Percentiles rank a stretch among this genome's conserved stretches.
Conservation (phyloP, 2,888 invertebrate species). For the Trachelus iudaicus region DNA sequence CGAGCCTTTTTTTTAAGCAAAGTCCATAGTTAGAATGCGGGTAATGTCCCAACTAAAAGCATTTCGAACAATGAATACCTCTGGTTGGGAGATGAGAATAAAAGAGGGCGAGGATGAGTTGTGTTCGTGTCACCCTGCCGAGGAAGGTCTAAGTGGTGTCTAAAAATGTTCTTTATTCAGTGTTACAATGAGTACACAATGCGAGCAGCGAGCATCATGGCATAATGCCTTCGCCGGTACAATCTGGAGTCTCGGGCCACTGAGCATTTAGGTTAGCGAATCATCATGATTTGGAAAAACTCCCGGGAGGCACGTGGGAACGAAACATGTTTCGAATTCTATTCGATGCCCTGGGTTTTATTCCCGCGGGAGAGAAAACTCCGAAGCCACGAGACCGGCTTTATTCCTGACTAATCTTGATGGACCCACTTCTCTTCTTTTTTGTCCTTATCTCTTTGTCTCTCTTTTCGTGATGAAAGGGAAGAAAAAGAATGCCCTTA, state of each 20-base stretch:
- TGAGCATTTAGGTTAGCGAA: slow-evolving; percentile 53
- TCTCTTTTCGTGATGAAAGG: background rate
- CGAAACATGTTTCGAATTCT: slow-evolving; percentile 47
- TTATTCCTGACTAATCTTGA: background rate
- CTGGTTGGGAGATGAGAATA: slow-evolving; percentile 21
- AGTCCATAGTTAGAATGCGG: slow-evolving; percentile 31
- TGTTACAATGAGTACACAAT: slow-evolving; percentile 54
- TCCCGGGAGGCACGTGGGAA: slow-evolving; percentile 49
- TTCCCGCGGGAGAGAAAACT: slow-evolving; percentile 1
- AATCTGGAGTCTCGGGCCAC: slow-evolving; percentile 42
- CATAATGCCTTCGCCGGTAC: slow-evolving; percentile 37
- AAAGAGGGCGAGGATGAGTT: slow-evolving; percentile 42
- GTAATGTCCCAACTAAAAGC: slow-evolving; percentile 46
- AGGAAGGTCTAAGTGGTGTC: slow-evolving; percentile 50
- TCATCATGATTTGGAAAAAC: slow-evolving; percentile 58
- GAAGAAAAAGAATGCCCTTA: background rate
- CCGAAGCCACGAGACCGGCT: background rate
- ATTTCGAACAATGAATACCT: slow-evolving; percentile 39
- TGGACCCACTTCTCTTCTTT: background rate
- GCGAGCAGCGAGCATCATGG: slow-evolving; percentile 23
- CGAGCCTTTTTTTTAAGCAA: background rate
- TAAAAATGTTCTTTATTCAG: slow-evolving; percentile 56
- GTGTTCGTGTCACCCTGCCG: slow-evolving; percentile 44
- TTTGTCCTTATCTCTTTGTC: background rate
- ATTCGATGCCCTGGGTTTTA: slow-evolving; percentile 18